Evolutionary conservation across 2,113 vertebrate genomes (phyloP).

Genomic region (Sturnira hondurensis): DNA sequence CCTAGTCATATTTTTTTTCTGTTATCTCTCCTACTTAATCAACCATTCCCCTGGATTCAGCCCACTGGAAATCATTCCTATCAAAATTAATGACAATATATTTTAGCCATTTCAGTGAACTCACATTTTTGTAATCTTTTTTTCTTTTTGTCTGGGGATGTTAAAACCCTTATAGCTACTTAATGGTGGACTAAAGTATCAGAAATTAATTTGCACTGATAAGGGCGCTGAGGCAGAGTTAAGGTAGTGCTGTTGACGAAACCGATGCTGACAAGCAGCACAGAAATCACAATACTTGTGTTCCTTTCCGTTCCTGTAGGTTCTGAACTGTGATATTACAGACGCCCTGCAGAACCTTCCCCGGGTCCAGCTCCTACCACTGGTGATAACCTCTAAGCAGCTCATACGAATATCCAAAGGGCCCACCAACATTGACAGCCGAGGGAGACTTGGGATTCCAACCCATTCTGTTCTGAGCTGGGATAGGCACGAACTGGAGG

Average conservation of each 20-base stretch:
- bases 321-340: not conserved
- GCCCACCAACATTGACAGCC: fast-evolving
- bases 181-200: not conserved
- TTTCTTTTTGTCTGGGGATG: not conserved
- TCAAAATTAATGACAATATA: conserved; percentile 48
- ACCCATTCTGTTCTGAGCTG: not conserved
- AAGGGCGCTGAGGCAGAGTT: not conserved
- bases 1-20: not conserved
- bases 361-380: not conserved
- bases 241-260: not conserved
- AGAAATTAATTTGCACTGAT: not conserved
- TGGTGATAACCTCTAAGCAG: not conserved
- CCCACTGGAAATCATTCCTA: conserved; percentile 45
- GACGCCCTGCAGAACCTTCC: too few species aligned
- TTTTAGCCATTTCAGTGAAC: conserved; percentile 51
- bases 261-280: not conserved
- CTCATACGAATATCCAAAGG: not conserved
- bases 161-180: not conserved
- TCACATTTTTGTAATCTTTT: not conserved
- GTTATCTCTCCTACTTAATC: conserved; percentile 36
- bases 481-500: not conserved
- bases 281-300: not conserved
- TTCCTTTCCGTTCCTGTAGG: not conserved
- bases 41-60: conserved; percentile 26
- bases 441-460: not conserved